Evolutionary conservation across 2,888 invertebrate genomes (phyloP), one percentile per base, ranked within the genome.

Genomic region (Drosophila putrida): DNA sequence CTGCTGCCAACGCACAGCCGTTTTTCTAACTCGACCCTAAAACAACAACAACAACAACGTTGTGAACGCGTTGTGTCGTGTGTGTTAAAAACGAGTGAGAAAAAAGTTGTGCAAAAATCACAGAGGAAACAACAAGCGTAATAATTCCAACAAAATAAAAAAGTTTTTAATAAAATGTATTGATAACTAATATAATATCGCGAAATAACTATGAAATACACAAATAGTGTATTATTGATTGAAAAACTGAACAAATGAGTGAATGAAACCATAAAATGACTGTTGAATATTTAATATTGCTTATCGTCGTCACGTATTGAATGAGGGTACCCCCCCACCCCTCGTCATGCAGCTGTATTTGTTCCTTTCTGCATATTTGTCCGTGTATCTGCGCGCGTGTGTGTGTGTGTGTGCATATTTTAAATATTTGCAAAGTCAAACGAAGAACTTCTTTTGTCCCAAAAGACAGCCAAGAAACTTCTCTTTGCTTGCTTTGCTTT

Each of bases 11-110:
- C 75, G 74, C 77, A 68, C 74, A 68, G 72, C 67, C 75, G 82
- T 81, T 78, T 78, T 69, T 81, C 77, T 81, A 77, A 80, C 78
- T 71, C 74, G 73, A 78, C 83, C 83, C 81, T 83, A 76, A 6
- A 64, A 25, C 63, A 72, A 73, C 65, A 68, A 44, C 49, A 75
- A 57, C 61, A 64, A 31, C 63, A 69, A 50, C 70, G 65, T 43
- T 62, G 55, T 58, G 61, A 73, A 70, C 65, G 53, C 63, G 70
- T 33, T 33, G 46, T 55, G 65, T 73, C 68, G 74, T 74, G 78
- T 66, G 76, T 78, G 70, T 71, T 44, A 57, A 54, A 39, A 60
- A 57, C 51, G 77, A 66, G 75, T 75, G 68, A 62, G 38, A 70
- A 69, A 63, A 72, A 44, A 11, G 50, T 63, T 67, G 78, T 78